These are phyloP conservation scores for Connochaetes taurinus DNA, from an alignment of 2,113 vertebrate genomes.

Conservation along the genomic window DNA sequence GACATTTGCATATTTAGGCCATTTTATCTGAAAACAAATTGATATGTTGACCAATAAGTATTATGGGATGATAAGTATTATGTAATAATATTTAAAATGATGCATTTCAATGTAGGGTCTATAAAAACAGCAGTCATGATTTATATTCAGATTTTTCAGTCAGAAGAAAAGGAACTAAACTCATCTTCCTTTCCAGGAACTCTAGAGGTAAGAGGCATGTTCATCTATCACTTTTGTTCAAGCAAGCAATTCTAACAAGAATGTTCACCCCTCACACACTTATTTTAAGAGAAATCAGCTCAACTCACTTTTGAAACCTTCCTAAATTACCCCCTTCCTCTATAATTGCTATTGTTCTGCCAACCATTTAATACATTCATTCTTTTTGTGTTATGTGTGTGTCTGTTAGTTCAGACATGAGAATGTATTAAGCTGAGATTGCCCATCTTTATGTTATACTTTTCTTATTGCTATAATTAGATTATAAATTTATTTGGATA, in stretches of 20 bases:
- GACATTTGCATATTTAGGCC: neutral
- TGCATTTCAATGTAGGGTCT: neutral
- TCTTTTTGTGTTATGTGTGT: neutral
- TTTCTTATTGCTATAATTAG: neutral
- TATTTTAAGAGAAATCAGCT: accelerated
- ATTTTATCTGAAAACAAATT: neutral
- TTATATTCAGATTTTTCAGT: neutral
- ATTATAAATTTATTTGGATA: too few relatives aligned
- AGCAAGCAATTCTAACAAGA: neutral
- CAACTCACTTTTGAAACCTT: neutral
- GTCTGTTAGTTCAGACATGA: neutral
- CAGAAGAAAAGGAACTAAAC: accelerated
- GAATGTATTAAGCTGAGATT: accelerated
- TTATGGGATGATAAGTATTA: neutral
- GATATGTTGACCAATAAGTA: neutral
- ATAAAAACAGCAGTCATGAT: accelerated
- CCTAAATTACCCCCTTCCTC: neutral
- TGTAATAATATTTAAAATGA: neutral
- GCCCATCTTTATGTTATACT: neutral
- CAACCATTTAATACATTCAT: too few relatives aligned
- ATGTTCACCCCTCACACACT: neutral
- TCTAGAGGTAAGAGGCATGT: neutral
- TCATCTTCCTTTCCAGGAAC: accelerated
- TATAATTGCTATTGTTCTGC: neutral
- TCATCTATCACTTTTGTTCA: neutral